phyloP scores from a whole-genome alignment of 2,888 invertebrate genomes.

The Hydraecia micacea region DNA sequence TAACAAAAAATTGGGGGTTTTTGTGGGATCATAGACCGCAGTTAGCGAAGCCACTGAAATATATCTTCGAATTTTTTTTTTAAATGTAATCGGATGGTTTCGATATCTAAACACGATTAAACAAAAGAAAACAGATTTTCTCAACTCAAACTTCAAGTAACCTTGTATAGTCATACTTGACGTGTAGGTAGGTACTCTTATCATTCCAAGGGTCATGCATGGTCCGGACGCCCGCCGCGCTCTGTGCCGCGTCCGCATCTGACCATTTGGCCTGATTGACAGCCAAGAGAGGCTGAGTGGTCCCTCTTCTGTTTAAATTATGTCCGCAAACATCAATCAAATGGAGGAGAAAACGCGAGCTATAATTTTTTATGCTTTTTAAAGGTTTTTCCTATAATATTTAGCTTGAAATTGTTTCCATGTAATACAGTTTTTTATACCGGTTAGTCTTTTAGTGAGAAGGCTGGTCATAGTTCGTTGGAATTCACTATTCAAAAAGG shows the following conservation, averaged over 20 bases:
- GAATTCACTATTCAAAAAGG: background rate
- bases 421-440: background rate
- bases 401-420: background rate
- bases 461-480: background rate
- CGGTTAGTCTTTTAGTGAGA: background rate
- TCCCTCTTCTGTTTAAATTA: slow-evolving; percentile 43
- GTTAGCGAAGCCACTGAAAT: no score
- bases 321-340: slow-evolving; percentile 49
- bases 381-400: background rate
- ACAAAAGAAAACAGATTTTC: no score
- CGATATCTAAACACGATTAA: no score
- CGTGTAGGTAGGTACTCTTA: background rate
- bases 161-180: background rate
- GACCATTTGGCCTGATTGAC: slow-evolving; percentile 74
- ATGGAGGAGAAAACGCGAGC: background rate
- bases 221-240: slow-evolving; percentile 51
- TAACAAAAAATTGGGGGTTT: no score
- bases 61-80: no score
- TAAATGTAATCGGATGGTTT: no score
- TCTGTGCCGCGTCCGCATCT: slow-evolving; percentile 49
- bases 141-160: no score
- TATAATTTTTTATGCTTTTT: background rate
- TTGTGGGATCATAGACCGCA: no score
- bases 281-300: slow-evolving; percentile 63
- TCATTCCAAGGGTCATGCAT: slow-evolving; percentile 2